A percentile compares a stretch with the other conserved stretches of the same genome.
Conservation (phyloP, 2,888 invertebrate genomes). For the Metallyticus violacea region DNA sequence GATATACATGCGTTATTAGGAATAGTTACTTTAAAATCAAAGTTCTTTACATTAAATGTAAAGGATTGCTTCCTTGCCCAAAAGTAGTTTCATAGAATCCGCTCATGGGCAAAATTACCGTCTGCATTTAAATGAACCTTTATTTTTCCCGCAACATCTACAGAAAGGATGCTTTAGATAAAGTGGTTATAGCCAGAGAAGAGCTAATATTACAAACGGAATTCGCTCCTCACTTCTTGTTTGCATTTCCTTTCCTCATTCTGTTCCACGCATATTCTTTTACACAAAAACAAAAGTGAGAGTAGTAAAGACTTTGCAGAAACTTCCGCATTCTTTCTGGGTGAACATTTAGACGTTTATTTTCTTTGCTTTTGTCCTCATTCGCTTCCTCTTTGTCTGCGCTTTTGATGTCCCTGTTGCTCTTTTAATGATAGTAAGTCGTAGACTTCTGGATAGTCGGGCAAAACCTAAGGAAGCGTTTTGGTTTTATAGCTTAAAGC, state of each 20-base stretch:
- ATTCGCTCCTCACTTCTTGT: background rate
- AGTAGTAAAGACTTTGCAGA: background rate
- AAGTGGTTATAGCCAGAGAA: background rate
- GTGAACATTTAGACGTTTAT: background rate
- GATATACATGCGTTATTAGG: too few relatives aligned
- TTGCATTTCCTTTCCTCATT: background rate
- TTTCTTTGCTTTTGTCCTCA: background rate
- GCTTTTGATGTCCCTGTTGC: background rate
- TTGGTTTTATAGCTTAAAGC: background rate
- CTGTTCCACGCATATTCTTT: background rate
- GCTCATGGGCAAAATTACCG: background rate
- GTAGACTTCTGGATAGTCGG: background rate
- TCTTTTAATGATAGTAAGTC: background rate
- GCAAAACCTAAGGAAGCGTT: background rate
- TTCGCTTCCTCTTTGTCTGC: background rate
- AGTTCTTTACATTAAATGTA: too few relatives aligned
- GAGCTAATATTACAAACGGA: background rate
- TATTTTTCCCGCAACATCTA: background rate
- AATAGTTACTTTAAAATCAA: too few relatives aligned
- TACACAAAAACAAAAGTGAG: background rate
- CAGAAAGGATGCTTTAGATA: background rate
- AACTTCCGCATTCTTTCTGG: background rate
- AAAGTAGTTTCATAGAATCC: too few relatives aligned
- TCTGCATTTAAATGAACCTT: background rate
- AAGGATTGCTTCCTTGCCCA: too few relatives aligned